phyloP scores from a whole-genome alignment of 2,888 invertebrate genomes.

The Heliconius erato region DNA sequence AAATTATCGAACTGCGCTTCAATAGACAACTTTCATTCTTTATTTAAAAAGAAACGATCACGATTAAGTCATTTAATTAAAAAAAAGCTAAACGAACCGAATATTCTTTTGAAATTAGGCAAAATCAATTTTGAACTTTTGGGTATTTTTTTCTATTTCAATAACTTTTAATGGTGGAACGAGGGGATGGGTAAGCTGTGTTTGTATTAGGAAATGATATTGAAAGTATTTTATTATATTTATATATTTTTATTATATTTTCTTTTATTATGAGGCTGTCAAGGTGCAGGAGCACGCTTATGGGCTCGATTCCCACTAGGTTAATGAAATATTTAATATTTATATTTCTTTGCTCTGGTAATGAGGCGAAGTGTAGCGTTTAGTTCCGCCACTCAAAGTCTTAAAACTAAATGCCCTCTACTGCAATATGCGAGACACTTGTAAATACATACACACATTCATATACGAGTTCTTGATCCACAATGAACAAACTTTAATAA shows the following conservation, averaged over 20 bases:
- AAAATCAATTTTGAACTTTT: conserved; percentile 72
- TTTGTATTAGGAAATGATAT: conserved; percentile 6
- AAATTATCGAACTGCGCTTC: conserved; percentile 1
- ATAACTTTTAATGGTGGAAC: conserved; percentile 28
- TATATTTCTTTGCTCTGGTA: too few species aligned
- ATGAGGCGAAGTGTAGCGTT: background rate
- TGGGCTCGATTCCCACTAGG: too few species aligned
- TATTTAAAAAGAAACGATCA: conserved; percentile 40
- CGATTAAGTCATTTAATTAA: conserved; percentile 79
- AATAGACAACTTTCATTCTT: conserved; percentile 39
- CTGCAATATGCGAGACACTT: background rate
- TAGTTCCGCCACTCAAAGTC: background rate
- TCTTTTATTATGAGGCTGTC: too few species aligned
- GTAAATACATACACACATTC: background rate
- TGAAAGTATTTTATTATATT: background rate
- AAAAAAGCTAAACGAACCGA: conserved; percentile 78
- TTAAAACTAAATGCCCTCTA: too few species aligned
- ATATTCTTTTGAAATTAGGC: conserved; percentile 63
- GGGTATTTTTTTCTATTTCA: conserved; percentile 37
- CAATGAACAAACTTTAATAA: background rate
- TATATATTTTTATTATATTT: background rate
- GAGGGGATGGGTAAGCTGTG: background rate
- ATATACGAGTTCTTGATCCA: background rate
- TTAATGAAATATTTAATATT: background rate
- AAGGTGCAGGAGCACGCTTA: too few species aligned